phyloP scores from a whole-genome alignment of 2,113 vertebrate genomes.

The Notiomystis cincta region DNA sequence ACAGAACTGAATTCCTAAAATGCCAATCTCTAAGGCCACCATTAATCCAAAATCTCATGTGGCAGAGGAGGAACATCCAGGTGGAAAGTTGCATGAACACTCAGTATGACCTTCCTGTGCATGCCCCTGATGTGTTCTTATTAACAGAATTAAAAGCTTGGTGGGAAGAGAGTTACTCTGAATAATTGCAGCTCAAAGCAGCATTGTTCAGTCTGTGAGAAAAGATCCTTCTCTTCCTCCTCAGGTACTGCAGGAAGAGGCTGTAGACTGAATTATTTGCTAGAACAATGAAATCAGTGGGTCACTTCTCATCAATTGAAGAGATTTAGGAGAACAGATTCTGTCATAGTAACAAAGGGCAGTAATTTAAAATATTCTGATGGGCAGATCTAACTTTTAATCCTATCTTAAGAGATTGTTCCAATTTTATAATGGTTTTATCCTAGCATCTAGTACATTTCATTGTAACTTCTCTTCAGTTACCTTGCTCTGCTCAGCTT shows the following conservation, averaged over 20 bases:
- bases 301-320: neutral
- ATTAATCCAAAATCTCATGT: neutral
- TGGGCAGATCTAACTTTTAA: neutral
- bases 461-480: neutral
- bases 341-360: neutral
- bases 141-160: neutral
- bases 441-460: neutral
- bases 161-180: neutral
- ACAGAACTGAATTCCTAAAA: neutral
- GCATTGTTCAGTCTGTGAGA: neutral
- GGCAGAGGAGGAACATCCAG: neutral
- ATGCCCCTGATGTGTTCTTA: neutral
- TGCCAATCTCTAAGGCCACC: neutral
- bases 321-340: neutral
- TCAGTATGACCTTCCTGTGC: neutral
- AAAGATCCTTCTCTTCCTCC: neutral
- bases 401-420: neutral
- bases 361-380: neutral
- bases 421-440: neutral
- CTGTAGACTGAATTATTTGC: neutral
- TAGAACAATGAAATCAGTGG: neutral
- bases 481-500: constrained; percentile 86
- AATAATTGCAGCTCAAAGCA: neutral
- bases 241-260: neutral
- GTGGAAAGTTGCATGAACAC: neutral